Conservation (phyloP, 64 coral and sea anemone species). For the Pocillopora damicornis region DNA sequence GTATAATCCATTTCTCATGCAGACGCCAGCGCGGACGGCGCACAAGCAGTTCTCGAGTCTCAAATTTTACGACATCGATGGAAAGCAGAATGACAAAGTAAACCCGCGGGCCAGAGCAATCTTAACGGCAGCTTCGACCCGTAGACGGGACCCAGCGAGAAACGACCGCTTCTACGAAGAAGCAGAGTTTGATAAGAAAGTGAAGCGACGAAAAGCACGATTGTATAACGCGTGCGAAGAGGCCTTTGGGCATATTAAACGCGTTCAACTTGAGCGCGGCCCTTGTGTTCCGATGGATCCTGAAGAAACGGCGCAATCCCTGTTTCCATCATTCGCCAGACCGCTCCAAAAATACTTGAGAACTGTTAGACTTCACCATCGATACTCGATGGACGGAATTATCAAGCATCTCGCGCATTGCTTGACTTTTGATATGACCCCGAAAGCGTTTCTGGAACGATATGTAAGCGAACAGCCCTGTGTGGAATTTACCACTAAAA, state of each 20-base stretch:
- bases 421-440: slow-evolving; percentile 94
- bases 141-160: slow-evolving; percentile 78
- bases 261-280: slow-evolving; percentile 88
- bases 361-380: slow-evolving; percentile 92
- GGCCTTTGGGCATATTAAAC: slow-evolving; percentile 91
- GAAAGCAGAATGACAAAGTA: slow-evolving; percentile 76
- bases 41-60: slow-evolving; percentile 92
- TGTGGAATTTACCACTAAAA: slow-evolving; percentile 64
- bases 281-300: slow-evolving; percentile 97
- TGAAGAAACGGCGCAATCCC: slow-evolving; percentile 93
- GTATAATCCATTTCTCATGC: slow-evolving; percentile 96
- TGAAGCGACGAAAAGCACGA: slow-evolving; percentile 83
- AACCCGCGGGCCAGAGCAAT: slow-evolving; percentile 86
- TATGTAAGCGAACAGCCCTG: slow-evolving; percentile 92
- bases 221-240: slow-evolving; percentile 76
- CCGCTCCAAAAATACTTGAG: slow-evolving; percentile 96
- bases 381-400: slow-evolving; percentile 94
- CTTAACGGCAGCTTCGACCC: slow-evolving; percentile 82
- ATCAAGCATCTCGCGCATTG: slow-evolving; percentile 98
- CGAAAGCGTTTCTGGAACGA: slow-evolving; percentile 97
- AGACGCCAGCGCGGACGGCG: slow-evolving; percentile 63
- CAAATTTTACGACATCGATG: slow-evolving; percentile 98
- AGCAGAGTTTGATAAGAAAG: slow-evolving; percentile 85
- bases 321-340: slow-evolving; percentile 98
- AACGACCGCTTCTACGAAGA: slow-evolving; percentile 99